Evolutionary conservation across 2,888 invertebrate genomes (phyloP).

Genomic region (Itoplectis maculator): DNA sequence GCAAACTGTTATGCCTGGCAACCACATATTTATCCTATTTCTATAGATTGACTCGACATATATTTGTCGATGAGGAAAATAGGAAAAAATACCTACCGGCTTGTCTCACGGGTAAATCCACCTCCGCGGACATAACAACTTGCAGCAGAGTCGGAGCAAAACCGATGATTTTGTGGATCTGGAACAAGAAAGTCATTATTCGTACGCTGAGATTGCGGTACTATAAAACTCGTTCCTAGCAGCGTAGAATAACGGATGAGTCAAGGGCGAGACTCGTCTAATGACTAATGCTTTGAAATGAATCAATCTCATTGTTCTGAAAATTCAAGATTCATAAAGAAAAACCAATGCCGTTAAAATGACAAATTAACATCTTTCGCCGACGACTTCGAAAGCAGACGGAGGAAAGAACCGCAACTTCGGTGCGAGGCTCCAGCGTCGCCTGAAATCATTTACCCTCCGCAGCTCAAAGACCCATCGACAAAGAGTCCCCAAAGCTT

Average conservation of each 20-base stretch:
- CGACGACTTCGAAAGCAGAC: not conserved
- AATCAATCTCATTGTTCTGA: not conserved
- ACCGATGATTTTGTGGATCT: constrained; percentile 98
- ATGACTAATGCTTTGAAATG: not conserved
- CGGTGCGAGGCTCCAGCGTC: not conserved
- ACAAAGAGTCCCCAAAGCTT: not conserved
- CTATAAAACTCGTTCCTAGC: not conserved
- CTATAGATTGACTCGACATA: not conserved
- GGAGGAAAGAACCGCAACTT: not conserved
- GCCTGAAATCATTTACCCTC: not conserved
- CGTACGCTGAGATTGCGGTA: too few relatives aligned
- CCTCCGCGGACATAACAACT: constrained; percentile 95
- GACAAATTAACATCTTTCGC: not conserved
- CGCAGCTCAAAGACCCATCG: not conserved
- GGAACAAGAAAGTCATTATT: constrained; percentile 68
- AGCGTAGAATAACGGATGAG: constrained; percentile 9
- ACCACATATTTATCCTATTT: not conserved
- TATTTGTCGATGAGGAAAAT: not conserved
- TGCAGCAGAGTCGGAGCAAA: constrained; percentile 97
- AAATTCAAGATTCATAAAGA: not conserved
- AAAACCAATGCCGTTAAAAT: not conserved
- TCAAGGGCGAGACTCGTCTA: not conserved
- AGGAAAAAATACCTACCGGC: constrained; percentile 88
- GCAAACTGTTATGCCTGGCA: constrained; percentile 3
- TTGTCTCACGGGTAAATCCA: constrained; percentile 96